A percentile compares a stretch with the other conserved stretches of the same genome.
These are phyloP conservation scores for Geotrypetes seraphini DNA, from an alignment of 2,797 vertebrate genomes.

Conservation along the genomic window DNA sequence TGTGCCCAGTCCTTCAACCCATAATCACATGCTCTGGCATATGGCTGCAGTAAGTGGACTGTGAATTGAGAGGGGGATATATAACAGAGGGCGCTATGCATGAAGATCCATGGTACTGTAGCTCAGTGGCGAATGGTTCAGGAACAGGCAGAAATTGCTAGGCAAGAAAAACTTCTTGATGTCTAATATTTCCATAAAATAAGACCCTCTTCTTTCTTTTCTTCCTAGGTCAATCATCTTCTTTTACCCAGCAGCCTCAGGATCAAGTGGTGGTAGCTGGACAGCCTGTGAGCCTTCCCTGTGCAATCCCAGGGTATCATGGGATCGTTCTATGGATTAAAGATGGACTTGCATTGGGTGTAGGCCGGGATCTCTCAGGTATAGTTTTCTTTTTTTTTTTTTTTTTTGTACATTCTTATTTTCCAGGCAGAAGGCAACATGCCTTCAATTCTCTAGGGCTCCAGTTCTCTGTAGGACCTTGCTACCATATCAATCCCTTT, in stretches of 20 bases:
- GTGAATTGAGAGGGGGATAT: no score
- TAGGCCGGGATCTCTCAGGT: conserved; percentile 91
- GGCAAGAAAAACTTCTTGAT: no score
- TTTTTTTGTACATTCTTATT: not conserved
- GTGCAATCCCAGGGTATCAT: conserved; percentile 85
- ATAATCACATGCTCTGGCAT: no score
- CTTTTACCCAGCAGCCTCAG: conserved; percentile 94
- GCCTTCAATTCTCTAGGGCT: not conserved
- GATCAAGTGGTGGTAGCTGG: conserved; percentile 92
- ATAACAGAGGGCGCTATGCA: no score
- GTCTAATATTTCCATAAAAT: no score
- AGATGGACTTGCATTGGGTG: conserved; percentile 85
- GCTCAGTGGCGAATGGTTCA: no score
- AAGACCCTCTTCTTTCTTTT: not conserved
- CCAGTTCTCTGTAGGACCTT: not conserved
- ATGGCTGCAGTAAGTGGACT: no score
- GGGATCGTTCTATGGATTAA: conserved; percentile 96
- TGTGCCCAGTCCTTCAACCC: no score
- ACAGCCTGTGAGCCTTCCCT: conserved; percentile 83
- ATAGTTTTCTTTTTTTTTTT: not conserved
- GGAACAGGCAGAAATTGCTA: no score
- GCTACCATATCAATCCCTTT: no score
- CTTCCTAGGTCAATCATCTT: conserved; percentile 62
- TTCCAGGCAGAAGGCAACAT: not conserved
- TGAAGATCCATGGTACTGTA: no score